These are phyloP conservation scores for Rhorus exstirpatorius DNA, from an alignment of 2,888 invertebrate genomes.

Conservation along the genomic window DNA sequence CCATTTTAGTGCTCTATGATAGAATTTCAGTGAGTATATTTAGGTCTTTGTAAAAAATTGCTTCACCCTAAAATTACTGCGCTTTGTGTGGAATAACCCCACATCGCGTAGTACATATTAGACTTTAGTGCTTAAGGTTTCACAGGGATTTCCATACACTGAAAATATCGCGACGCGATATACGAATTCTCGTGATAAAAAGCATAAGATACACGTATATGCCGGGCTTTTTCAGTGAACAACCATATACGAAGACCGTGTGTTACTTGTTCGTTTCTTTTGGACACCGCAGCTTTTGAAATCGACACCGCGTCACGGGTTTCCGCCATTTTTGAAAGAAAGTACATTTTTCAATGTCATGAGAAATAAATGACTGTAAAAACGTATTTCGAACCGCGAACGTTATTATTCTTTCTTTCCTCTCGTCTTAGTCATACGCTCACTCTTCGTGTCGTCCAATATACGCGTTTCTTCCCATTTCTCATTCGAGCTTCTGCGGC, in stretches of 20 bases:
- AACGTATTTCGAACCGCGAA: slow-evolving; percentile 71
- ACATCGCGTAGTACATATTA: not conserved
- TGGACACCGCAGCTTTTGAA: slow-evolving; percentile 52
- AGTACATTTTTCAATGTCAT: slow-evolving; percentile 78
- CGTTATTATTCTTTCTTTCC: slow-evolving; percentile 35
- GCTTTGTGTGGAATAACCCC: not conserved
- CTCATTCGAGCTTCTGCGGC: not conserved
- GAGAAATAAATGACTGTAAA: slow-evolving; percentile 77
- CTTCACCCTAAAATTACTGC: not conserved
- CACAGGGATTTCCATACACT: not conserved
- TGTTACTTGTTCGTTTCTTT: not conserved
- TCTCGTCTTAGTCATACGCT: slow-evolving; percentile 41
- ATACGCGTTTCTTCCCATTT: not conserved
- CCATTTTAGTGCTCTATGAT: not conserved
- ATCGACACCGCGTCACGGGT: slow-evolving; percentile 67
- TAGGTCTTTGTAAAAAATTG: not conserved
- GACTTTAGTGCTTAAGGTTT: not conserved
- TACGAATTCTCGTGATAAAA: not conserved
- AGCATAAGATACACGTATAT: not conserved
- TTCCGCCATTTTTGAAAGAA: slow-evolving; percentile 70
- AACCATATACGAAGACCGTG: not conserved
- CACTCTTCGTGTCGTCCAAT: not conserved
- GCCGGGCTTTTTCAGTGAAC: not conserved
- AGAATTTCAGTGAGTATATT: not conserved
- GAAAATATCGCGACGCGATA: not conserved